Percentiles rank a stretch among this genome's conserved stretches.
phyloP scores from a whole-genome alignment of 2,113 vertebrate genomes.

The Oplegnathus fasciatus region DNA sequence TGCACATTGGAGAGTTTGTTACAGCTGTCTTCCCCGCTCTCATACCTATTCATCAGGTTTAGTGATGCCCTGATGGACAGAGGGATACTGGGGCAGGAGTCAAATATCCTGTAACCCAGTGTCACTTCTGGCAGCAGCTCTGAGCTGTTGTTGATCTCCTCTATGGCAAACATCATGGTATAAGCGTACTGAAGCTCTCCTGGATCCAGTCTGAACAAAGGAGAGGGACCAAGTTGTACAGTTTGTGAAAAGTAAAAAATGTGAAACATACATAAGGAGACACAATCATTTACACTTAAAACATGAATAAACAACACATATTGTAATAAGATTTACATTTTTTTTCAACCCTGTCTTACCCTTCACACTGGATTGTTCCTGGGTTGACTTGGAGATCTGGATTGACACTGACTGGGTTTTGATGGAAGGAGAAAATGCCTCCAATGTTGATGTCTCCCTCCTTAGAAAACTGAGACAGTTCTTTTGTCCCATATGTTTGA shows the following conservation, averaged over 20 bases:
- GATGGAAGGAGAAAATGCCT: slow-evolving; percentile 87
- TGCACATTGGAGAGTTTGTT: slow-evolving; percentile 71
- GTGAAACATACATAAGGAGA: not conserved
- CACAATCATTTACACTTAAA: not conserved
- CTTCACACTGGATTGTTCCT: slow-evolving; percentile 79
- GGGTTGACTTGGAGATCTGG: slow-evolving; percentile 75
- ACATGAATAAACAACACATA: not conserved
- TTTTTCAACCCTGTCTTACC: slow-evolving; percentile 71
- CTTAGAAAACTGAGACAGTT: slow-evolving; percentile 82
- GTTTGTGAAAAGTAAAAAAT: not conserved
- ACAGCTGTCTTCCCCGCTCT: slow-evolving; percentile 61
- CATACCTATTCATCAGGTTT: slow-evolving; percentile 80
- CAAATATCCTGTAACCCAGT: slow-evolving; percentile 85
- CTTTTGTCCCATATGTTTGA: slow-evolving; percentile 79
- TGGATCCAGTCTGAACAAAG: slow-evolving; percentile 77
- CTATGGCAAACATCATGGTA: slow-evolving; percentile 86
- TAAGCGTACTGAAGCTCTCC: slow-evolving; percentile 83
- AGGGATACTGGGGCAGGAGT: slow-evolving; percentile 84
- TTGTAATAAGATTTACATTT: not conserved
- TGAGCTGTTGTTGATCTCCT: slow-evolving; percentile 85
- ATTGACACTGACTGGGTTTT: slow-evolving; percentile 78
- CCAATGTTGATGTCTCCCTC: slow-evolving; percentile 84
- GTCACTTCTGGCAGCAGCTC: slow-evolving; percentile 79
- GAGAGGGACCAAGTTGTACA: not conserved
- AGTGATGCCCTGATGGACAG: slow-evolving; percentile 82